Conservation (phyloP, 92 coral and sea anemone species). For the Epizoanthus rinbou region DNA sequence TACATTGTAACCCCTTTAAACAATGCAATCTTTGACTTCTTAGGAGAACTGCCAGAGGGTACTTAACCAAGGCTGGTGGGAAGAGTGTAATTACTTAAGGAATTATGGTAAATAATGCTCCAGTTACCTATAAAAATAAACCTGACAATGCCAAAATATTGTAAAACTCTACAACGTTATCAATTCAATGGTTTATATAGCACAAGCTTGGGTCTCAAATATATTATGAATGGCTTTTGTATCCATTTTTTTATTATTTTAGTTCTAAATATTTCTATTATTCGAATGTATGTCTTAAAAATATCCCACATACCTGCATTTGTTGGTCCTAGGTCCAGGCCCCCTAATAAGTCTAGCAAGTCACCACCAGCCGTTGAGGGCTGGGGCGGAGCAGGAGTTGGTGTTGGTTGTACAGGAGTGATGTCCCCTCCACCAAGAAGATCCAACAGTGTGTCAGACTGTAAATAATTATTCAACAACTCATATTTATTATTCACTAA, state of each 20-base stretch:
- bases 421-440: slow-evolving; percentile 90
- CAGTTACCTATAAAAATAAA: too few relatives aligned
- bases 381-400: slow-evolving; percentile 75
- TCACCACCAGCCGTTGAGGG: slow-evolving; percentile 86
- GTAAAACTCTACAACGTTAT: too few relatives aligned
- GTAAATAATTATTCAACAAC: background rate
- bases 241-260: background rate
- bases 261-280: background rate
- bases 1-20: too few relatives aligned
- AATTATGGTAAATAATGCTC: too few relatives aligned
- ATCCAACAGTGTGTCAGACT: slow-evolving; percentile 91
- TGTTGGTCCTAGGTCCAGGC: slow-evolving; percentile 87
- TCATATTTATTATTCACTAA: background rate
- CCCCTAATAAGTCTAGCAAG: slow-evolving; percentile 90
- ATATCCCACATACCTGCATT: slow-evolving; percentile 52
- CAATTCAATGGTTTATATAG: too few relatives aligned
- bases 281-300: background rate
- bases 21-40: too few relatives aligned
- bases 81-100: too few relatives aligned
- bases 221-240: too few relatives aligned
- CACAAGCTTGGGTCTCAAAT: too few relatives aligned
- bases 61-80: too few relatives aligned
- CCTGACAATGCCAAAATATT: too few relatives aligned
- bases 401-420: slow-evolving; percentile 51
- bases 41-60: too few relatives aligned